A percentile compares a stretch with the other conserved stretches of the same genome.
Evolutionary conservation across 1,140 invertebrate genomes (phyloP).

Genomic region (Bombus sylvicola): DNA sequence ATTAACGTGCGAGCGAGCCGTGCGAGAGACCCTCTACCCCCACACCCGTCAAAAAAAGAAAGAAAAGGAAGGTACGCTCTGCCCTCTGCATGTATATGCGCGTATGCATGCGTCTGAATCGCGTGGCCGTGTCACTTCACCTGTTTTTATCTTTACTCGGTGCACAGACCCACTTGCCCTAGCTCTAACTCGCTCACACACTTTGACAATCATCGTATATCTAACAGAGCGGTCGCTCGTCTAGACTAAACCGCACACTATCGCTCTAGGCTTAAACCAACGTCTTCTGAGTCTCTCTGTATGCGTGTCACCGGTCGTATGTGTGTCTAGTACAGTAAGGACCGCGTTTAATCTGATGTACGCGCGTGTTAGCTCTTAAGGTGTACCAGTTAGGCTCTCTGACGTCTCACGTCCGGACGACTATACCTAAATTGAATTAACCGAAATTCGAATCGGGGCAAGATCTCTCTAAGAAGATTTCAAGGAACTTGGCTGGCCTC

Average conservation of each 20-base stretch:
- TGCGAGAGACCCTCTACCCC: not conserved
- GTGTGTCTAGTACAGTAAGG: slow-evolving; percentile 14
- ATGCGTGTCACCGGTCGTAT: slow-evolving; percentile 10
- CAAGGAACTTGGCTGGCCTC: slow-evolving; percentile 14
- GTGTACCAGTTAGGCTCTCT: not conserved
- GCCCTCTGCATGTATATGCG: too few relatives aligned
- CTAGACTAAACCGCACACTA: slow-evolving; percentile 36
- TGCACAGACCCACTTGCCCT: not conserved
- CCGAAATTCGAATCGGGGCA: not conserved
- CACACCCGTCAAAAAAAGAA: not conserved
- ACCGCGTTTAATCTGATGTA: not conserved
- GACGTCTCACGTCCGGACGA: slow-evolving; percentile 54
- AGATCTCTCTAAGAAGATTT: not conserved
- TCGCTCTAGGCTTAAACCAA: not conserved
- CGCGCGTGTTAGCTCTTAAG: slow-evolving; percentile 43
- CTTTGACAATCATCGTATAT: slow-evolving; percentile 61
- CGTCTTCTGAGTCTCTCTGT: not conserved
- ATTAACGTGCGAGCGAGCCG: slow-evolving; percentile 70
- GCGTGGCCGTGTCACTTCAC: not conserved
- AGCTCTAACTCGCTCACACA: slow-evolving; percentile 48
- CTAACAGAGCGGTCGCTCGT: slow-evolving; percentile 27
- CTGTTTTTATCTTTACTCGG: slow-evolving; percentile 24
- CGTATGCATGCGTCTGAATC: not conserved
- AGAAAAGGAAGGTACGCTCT: too few relatives aligned
- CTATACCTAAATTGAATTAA: not conserved